phyloP scores from a whole-genome alignment of 2,888 invertebrate genomes.

The Miltochrista miniata region DNA sequence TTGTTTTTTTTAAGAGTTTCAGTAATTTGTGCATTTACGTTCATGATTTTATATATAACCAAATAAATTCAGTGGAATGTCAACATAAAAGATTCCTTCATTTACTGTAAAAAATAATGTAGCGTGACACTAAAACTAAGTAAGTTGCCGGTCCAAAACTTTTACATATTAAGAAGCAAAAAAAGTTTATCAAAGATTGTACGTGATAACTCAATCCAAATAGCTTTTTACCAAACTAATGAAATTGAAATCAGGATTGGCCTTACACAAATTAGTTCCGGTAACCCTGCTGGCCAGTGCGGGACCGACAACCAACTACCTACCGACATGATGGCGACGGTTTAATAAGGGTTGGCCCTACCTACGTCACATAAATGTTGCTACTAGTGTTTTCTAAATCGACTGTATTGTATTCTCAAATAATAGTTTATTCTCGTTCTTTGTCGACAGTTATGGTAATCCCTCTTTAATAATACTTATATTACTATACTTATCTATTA shows the following conservation, averaged over 20 bases:
- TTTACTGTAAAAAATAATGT: too few species aligned
- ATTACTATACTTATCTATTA: too few species aligned
- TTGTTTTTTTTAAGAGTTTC: conserved; percentile 13
- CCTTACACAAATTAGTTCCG: conserved; percentile 1
- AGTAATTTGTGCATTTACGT: neutral
- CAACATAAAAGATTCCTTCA: too few species aligned
- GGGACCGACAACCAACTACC: neutral
- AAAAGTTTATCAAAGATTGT: neutral
- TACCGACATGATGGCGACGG: neutral
- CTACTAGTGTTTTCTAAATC: neutral
- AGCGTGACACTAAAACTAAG: neutral
- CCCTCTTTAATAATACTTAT: too few species aligned
- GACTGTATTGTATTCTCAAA: too few species aligned
- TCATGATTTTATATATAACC: neutral
- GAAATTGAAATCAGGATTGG: conserved; percentile 1
- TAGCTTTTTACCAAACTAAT: neutral
- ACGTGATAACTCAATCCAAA: neutral
- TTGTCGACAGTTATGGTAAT: too few species aligned
- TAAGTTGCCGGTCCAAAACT: neutral
- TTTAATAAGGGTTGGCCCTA: neutral
- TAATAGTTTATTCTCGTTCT: too few species aligned
- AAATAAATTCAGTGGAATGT: too few species aligned
- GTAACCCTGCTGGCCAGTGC: conserved; percentile 1
- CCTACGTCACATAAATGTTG: neutral
- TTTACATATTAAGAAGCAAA: neutral